A percentile compares a stretch with the other conserved stretches of the same genome.
phyloP scores from a whole-genome alignment of 2,113 vertebrate genomes.

The Hypanus sabinus region DNA sequence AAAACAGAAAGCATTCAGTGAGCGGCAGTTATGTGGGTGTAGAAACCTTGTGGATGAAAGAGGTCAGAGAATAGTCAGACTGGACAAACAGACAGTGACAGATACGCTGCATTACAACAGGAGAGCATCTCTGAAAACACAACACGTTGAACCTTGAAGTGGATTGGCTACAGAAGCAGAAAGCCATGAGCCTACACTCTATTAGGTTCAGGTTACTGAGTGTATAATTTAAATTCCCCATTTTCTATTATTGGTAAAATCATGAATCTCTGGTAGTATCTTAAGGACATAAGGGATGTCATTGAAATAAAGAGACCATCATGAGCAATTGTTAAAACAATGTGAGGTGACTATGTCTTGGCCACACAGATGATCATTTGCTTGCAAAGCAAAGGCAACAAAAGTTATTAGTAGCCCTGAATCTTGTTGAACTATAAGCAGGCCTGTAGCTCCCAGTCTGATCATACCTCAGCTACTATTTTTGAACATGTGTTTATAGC shows the following conservation, averaged over 20 bases:
- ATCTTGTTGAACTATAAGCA: constrained; percentile 6
- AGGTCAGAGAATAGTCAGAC: too few species aligned
- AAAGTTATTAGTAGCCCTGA: background rate
- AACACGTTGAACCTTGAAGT: too few species aligned
- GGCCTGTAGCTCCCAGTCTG: background rate
- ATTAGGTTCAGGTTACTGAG: background rate
- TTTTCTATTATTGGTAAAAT: background rate
- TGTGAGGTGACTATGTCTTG: background rate
- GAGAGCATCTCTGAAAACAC: too few species aligned
- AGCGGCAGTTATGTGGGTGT: too few species aligned
- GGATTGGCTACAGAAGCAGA: too few species aligned
- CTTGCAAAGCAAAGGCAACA: constrained; percentile 2
- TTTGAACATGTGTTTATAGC: background rate
- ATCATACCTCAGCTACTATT: background rate
- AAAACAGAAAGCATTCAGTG: too few species aligned
- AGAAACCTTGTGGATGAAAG: too few species aligned
- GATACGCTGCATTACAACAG: too few species aligned
- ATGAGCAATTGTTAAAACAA: background rate
- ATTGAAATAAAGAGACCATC: background rate
- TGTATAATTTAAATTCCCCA: background rate
- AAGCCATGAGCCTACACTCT: too few species aligned
- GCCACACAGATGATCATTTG: background rate
- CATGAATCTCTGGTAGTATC: background rate
- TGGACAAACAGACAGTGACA: too few species aligned
- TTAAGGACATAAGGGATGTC: background rate